These are phyloP conservation scores for Dryobates pubescens DNA, from an alignment of 2,797 vertebrate genomes.

Conservation along the genomic window DNA sequence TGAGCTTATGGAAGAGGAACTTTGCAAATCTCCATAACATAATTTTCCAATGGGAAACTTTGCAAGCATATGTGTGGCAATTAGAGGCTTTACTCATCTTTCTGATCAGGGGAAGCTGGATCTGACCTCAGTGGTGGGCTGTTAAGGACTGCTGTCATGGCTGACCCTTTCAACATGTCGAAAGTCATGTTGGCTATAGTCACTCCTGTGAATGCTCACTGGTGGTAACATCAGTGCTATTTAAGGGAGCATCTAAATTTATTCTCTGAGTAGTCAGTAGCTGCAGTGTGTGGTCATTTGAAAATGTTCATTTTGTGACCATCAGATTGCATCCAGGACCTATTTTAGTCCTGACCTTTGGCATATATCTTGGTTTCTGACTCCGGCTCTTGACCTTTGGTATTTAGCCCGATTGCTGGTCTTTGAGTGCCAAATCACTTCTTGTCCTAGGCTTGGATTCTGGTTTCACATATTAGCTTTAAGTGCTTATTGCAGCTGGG, in stretches of 20 bases:
- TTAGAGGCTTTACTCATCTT: neutral
- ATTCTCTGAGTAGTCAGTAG: neutral
- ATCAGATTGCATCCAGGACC: neutral
- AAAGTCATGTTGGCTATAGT: neutral
- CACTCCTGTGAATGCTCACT: neutral
- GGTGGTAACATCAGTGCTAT: neutral
- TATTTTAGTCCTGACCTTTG: conserved; percentile 6
- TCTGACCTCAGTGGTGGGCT: neutral
- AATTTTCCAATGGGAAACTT: neutral
- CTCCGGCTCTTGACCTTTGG: neutral
- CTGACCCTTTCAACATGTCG: neutral
- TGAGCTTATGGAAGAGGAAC: neutral
- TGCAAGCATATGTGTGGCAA: neutral
- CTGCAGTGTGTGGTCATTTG: neutral
- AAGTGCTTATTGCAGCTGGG: neutral
- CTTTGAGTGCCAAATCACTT: neutral
- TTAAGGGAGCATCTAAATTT: neutral
- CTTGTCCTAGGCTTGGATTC: neutral
- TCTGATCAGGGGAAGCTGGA: neutral
- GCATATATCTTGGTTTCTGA: neutral
- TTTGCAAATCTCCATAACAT: neutral
- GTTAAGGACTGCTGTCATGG: neutral
- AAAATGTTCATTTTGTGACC: conserved; percentile 31
- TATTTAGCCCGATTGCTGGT: neutral
- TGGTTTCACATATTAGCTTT: neutral